phyloP scores from a whole-genome alignment of 2,113 vertebrate genomes.

The Alaudala cheleensis region DNA sequence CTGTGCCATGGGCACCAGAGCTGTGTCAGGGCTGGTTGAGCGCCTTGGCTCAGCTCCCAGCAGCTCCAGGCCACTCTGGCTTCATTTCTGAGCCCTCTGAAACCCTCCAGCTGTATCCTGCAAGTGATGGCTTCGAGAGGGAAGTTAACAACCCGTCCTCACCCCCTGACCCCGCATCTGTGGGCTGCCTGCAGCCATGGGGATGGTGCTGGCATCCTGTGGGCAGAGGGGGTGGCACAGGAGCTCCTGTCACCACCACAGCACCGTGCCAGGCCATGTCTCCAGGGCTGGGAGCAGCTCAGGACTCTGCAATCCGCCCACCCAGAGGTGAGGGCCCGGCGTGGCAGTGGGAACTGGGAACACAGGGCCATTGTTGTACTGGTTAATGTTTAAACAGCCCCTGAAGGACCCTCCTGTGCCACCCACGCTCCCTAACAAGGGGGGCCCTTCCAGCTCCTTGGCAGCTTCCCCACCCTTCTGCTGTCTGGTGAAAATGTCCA shows the following conservation, averaged over 20 bases:
- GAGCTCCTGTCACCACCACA: rapidly evolving
- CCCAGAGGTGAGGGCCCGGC: background rate
- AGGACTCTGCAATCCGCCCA: background rate
- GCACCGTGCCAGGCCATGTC: rapidly evolving
- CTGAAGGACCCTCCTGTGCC: background rate
- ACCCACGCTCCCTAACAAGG: background rate
- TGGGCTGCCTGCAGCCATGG: background rate
- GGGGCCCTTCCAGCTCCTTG: background rate
- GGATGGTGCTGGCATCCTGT: rapidly evolving
- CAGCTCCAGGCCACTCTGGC: background rate
- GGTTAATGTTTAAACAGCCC: constrained; percentile 45
- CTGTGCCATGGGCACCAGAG: background rate
- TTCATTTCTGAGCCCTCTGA: background rate
- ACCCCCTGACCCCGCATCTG: background rate
- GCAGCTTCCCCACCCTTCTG: background rate
- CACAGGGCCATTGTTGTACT: background rate
- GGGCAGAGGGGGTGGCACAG: background rate
- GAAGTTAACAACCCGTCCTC: background rate
- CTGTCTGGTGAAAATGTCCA: background rate
- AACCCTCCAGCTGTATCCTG: background rate
- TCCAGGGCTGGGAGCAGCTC: background rate
- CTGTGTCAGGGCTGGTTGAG: background rate
- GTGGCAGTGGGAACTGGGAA: background rate
- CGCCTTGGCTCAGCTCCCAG: rapidly evolving
- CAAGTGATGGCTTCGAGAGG: background rate